Conservation (phyloP, 2,797 vertebrate genomes). For the Macropus fuliginosus region DNA sequence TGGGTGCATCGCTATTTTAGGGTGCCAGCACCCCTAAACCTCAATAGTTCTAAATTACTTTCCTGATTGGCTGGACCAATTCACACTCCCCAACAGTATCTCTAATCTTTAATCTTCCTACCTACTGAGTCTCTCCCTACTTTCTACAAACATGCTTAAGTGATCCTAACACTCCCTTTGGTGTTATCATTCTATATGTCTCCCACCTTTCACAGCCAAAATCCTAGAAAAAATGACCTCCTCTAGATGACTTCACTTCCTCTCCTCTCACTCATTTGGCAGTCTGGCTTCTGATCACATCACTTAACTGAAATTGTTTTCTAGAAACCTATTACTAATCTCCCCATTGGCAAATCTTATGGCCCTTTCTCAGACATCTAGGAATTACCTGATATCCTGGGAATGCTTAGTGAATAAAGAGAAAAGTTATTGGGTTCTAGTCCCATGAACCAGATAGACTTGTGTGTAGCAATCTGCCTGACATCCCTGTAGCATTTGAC, state of each 20-base stretch:
- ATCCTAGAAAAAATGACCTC: background rate
- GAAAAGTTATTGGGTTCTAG: background rate
- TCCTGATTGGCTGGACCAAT: background rate
- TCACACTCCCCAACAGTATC: background rate
- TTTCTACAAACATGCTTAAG: background rate
- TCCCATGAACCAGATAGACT: background rate
- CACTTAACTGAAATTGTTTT: background rate
- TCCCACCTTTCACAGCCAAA: background rate
- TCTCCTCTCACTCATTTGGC: background rate
- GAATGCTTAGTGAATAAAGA: background rate
- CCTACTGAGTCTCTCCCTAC: background rate
- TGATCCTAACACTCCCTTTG: background rate
- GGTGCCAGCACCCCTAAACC: too few relatives aligned
- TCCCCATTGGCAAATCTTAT: background rate
- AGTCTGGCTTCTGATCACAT: background rate
- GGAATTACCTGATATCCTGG: background rate
- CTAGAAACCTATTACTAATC: background rate
- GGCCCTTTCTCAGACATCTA: background rate
- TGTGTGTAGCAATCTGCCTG: background rate
- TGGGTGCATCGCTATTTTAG: too few relatives aligned
- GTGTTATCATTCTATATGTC: background rate
- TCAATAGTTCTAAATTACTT: background rate
- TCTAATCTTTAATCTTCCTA: background rate
- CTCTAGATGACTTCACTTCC: background rate
- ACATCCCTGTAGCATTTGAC: background rate